Evolutionary conservation across 2,888 invertebrate genomes (phyloP).

Genomic region (Catocala fraxini): DNA sequence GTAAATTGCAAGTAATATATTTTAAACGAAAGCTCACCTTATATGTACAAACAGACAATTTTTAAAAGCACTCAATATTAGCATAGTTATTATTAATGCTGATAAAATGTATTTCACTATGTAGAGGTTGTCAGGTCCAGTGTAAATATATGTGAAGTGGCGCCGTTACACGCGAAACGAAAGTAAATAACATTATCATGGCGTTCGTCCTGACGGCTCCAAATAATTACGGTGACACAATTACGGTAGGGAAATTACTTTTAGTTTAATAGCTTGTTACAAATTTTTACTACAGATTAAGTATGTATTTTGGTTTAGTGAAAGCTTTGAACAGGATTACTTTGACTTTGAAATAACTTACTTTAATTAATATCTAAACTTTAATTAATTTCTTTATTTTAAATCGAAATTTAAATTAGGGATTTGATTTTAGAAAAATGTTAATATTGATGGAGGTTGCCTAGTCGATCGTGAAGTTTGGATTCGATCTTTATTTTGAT

Average conservation of each 20-base stretch:
- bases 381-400: too few species aligned
- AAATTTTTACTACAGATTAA: constrained; percentile 5
- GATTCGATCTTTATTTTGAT: too few species aligned
- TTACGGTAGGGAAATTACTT: constrained; percentile 21
- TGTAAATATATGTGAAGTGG: constrained; percentile 26
- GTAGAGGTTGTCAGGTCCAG: constrained; percentile 6
- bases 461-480: too few species aligned
- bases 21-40: too few species aligned
- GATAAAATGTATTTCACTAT: constrained; percentile 3
- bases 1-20: too few species aligned
- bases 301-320: too few species aligned
- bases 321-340: too few species aligned
- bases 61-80: background rate
- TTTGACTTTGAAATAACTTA: too few species aligned
- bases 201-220: constrained; percentile 23
- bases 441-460: too few species aligned
- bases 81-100: background rate
- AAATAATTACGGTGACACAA: constrained; percentile 44
- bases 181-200: constrained; percentile 46
- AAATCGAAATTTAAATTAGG: too few species aligned
- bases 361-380: too few species aligned
- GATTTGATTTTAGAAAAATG: too few species aligned
- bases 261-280: constrained; percentile 5
- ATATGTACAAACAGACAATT: background rate
- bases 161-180: constrained; percentile 38